Percentiles rank a stretch among this genome's conserved stretches.
Conservation (phyloP, 2,888 invertebrate genomes). For the Pharmacophagus antenor region DNA sequence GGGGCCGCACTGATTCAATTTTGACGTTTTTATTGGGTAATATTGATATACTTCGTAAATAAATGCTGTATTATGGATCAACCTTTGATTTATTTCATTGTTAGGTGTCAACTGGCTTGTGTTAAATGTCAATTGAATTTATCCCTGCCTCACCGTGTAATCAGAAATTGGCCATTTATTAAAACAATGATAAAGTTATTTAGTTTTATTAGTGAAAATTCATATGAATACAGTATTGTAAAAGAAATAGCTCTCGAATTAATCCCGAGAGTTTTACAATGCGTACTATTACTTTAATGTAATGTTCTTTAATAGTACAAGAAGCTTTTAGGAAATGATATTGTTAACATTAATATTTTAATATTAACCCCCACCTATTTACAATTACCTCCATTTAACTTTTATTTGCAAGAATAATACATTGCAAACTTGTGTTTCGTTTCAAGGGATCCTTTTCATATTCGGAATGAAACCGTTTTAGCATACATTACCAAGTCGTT, state of each 20-base stretch:
- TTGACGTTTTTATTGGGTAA: conserved; percentile 72
- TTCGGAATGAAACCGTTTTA: conserved; percentile 25
- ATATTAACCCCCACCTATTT: no score
- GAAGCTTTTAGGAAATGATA: no score
- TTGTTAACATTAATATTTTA: no score
- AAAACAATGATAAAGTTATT: neutral
- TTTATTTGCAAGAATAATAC: conserved; percentile 13
- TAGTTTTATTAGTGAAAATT: neutral
- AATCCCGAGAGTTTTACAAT: no score
- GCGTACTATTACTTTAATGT: no score
- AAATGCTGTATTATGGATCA: conserved; percentile 52
- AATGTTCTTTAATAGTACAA: no score
- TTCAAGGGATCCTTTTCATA: conserved; percentile 25
- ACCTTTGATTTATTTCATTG: conserved; percentile 44
- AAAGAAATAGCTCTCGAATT: no score
- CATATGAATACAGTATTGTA: no score
- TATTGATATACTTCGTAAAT: conserved; percentile 72
- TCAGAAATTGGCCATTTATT: neutral
- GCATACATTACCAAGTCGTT: conserved; percentile 21
- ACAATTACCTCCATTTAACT: neutral
- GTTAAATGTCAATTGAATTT: conserved; percentile 15
- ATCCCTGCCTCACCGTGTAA: neutral
- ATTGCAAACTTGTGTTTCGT: conserved; percentile 5
- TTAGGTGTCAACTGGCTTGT: conserved; percentile 43
- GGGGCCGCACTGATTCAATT: conserved; percentile 68